These are phyloP conservation scores for Ditylenchus dipsaci DNA, from an alignment of 1,140 invertebrate species.

Conservation along the genomic window DNA sequence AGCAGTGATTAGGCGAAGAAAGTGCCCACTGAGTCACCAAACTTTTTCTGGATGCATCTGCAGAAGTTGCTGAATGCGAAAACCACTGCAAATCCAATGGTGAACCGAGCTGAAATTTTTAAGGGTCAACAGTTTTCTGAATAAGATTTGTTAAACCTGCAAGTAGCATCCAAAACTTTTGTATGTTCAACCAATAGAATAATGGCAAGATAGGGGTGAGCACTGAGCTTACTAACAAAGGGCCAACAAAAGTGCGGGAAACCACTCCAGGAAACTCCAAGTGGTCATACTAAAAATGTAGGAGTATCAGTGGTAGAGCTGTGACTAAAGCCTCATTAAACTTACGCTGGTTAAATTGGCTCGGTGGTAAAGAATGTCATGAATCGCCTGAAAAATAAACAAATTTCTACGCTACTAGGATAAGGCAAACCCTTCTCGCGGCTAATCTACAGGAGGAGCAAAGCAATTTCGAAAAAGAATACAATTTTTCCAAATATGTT, in stretches of 20 bases:
- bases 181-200: constrained; percentile 68
- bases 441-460: too few species aligned
- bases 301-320: neutral
- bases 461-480: too few species aligned
- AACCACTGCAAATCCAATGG: constrained; percentile 73
- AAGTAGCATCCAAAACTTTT: constrained; percentile 84
- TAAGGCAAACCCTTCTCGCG: too few species aligned
- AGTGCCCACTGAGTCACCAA: constrained; percentile 74
- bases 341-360: constrained; percentile 76
- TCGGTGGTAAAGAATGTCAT: constrained; percentile 86
- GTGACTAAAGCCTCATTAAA: constrained; percentile 12
- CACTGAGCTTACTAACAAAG: constrained; percentile 74
- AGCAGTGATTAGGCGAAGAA: constrained; percentile 77
- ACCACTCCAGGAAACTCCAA: constrained; percentile 96
- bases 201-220: constrained; percentile 72
- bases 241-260: constrained; percentile 88
- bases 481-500: too few species aligned
- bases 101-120: constrained; percentile 70
- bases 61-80: constrained; percentile 71
- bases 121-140: neutral
- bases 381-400: constrained; percentile 69
- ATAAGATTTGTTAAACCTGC: constrained; percentile 74
- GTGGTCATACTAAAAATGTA: constrained; percentile 81
- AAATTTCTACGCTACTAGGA: too few species aligned
- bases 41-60: constrained; percentile 69